These are phyloP conservation scores for Saturnia pavonia DNA, from an alignment of 2,888 invertebrate species.

Conservation along the genomic window DNA sequence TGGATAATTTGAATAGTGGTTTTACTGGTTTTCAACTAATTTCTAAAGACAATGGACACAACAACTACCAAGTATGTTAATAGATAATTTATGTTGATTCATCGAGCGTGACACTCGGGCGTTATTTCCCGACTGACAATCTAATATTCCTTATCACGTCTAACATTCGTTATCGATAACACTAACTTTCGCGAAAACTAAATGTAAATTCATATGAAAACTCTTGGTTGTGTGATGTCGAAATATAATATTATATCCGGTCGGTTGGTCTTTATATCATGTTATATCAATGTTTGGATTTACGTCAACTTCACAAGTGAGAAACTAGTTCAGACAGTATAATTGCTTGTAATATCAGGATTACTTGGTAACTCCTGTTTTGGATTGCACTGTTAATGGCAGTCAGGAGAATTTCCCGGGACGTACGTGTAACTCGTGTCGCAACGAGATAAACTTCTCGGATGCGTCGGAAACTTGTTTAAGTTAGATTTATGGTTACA, in stretches of 20 bases:
- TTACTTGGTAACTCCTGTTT: constrained; percentile 46
- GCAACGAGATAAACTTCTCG: constrained; percentile 44
- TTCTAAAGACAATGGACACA: neutral
- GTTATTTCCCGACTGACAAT: too few relatives aligned
- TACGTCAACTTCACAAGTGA: constrained; percentile 29
- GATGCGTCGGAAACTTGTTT: constrained; percentile 42
- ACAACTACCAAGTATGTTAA: neutral
- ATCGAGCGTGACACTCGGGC: too few relatives aligned
- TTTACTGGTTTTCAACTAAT: too few relatives aligned
- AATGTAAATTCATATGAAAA: neutral
- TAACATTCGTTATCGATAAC: neutral
- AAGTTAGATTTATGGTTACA: constrained; percentile 35
- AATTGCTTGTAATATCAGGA: constrained; percentile 63
- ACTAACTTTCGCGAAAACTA: neutral
- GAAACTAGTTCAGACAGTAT: constrained; percentile 49
- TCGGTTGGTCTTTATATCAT: neutral
- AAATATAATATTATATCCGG: neutral
- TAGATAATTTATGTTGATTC: too few relatives aligned
- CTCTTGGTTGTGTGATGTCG: neutral
- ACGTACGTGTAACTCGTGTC: constrained; percentile 43
- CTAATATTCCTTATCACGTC: too few relatives aligned
- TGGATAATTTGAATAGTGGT: too few relatives aligned
- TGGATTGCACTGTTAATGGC: constrained; percentile 46
- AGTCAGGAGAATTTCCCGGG: constrained; percentile 52
- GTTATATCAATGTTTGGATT: neutral